Conservation (phyloP, 1,140 invertebrate species). For the Chlorops oryzae region DNA sequence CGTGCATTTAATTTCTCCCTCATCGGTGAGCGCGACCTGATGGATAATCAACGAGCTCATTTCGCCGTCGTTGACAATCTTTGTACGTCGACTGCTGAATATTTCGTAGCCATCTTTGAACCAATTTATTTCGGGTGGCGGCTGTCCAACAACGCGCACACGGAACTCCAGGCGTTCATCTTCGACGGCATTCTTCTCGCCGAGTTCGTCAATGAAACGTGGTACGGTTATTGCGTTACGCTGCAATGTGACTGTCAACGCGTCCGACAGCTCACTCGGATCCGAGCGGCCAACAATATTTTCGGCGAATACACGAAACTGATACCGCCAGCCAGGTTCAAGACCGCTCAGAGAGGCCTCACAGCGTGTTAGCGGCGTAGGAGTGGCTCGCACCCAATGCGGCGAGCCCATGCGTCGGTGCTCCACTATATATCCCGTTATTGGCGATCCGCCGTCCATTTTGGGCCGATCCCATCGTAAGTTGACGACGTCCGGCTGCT, state of each 20-base stretch:
- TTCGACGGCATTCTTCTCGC: constrained; percentile 63
- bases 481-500: constrained; percentile 77
- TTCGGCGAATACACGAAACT: constrained; percentile 81
- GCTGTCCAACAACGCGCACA: constrained; percentile 74
- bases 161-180: constrained; percentile 78
- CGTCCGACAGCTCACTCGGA: constrained; percentile 70
- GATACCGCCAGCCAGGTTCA: constrained; percentile 80
- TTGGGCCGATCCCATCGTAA: constrained; percentile 77
- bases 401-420: constrained; percentile 68
- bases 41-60: constrained; percentile 74
- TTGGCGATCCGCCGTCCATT: constrained; percentile 81
- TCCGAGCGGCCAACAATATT: constrained; percentile 77
- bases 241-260: constrained; percentile 67
- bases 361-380: constrained; percentile 60
- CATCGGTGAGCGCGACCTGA: constrained; percentile 69
- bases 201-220: constrained; percentile 60
- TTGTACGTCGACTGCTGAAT: constrained; percentile 72
- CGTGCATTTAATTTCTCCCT: constrained; percentile 83
- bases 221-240: constrained; percentile 61
- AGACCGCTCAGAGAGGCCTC: constrained; percentile 71
- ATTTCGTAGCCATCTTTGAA: constrained; percentile 84
- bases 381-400: constrained; percentile 70
- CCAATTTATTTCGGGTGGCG: constrained; percentile 85
- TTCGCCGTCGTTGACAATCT: constrained; percentile 69
- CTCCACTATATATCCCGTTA: constrained; percentile 77